phyloP scores from a whole-genome alignment of 2,113 vertebrate genomes.

The Rhabdornis inornatus region DNA sequence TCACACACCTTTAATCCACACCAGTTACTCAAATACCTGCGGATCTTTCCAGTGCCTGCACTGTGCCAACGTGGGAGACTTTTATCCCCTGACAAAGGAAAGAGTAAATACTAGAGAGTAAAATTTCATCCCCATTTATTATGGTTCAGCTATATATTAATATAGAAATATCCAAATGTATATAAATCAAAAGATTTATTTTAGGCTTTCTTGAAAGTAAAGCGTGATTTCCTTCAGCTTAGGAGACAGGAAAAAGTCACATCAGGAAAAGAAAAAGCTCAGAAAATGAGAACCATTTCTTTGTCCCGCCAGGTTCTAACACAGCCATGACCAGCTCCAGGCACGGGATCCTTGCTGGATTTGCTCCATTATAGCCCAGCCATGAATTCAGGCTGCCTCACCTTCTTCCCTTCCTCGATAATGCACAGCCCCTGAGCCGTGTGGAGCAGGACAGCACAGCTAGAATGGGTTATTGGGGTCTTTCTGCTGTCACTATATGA shows the following conservation, averaged over 20 bases:
- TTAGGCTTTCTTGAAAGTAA: not conserved
- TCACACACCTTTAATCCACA: not conserved
- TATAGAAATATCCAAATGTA: not conserved
- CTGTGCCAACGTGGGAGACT: not conserved
- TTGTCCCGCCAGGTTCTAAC: not conserved
- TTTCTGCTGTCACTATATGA: not conserved
- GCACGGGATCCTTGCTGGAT: not conserved
- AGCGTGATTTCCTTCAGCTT: not conserved
- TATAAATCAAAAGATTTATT: not conserved
- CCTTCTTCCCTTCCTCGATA: not conserved
- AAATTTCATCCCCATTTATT: not conserved
- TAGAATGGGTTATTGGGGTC: not conserved
- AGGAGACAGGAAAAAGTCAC: not conserved
- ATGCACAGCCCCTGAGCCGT: fast-evolving
- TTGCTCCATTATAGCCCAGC: not conserved
- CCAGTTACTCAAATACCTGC: not conserved
- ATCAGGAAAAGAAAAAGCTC: not conserved
- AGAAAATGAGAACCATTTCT: not conserved
- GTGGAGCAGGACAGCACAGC: not conserved
- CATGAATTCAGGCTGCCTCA: not conserved
- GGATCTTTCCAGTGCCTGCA: not conserved
- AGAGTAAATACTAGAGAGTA: not conserved
- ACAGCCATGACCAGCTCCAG: not conserved
- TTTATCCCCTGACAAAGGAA: not conserved
- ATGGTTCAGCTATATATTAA: not conserved